Conservation (phyloP, 2,888 invertebrate genomes). For the Amblyteles armatorius region DNA sequence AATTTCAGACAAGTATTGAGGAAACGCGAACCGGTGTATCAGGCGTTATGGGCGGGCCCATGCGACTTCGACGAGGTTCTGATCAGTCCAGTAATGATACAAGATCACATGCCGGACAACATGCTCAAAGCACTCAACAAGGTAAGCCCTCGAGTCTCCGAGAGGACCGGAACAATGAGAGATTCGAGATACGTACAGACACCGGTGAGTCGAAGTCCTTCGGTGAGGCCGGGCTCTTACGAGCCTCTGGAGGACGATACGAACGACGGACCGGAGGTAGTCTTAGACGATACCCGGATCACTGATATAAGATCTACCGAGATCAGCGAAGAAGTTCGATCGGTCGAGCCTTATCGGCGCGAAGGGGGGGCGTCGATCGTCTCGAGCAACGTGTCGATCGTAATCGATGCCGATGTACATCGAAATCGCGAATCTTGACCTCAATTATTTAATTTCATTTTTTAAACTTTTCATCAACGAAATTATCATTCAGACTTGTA, state of each 20-base stretch:
- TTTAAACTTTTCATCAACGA: neutral
- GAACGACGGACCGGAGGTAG: slow-evolving; percentile 71
- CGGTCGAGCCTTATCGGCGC: slow-evolving; percentile 52
- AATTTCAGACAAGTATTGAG: slow-evolving; percentile 88
- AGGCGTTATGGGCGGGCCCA: slow-evolving; percentile 94
- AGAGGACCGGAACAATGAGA: slow-evolving; percentile 60
- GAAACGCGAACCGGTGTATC: slow-evolving; percentile 92
- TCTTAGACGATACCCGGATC: slow-evolving; percentile 49
- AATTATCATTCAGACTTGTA: slow-evolving; percentile 8
- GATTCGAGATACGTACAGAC: slow-evolving; percentile 70
- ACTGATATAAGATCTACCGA: slow-evolving; percentile 63
- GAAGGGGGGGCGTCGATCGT: slow-evolving; percentile 38
- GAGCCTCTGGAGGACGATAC: slow-evolving; percentile 79
- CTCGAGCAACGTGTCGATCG: slow-evolving; percentile 71
- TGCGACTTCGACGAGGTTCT: slow-evolving; percentile 94
- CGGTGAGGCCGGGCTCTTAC: slow-evolving; percentile 79
- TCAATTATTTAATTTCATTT: slow-evolving; percentile 1
- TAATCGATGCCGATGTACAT: slow-evolving; percentile 80
- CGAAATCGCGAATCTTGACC: slow-evolving; percentile 69
- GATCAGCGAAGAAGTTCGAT: slow-evolving; percentile 58
- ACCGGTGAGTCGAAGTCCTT: slow-evolving; percentile 76
- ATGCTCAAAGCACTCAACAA: slow-evolving; percentile 93
- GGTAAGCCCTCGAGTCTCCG: slow-evolving; percentile 86
- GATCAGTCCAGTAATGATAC: slow-evolving; percentile 95
- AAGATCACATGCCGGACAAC: slow-evolving; percentile 96